Conservation (phyloP, 2,797 vertebrate species). For the Yasuhikotakia modesta region DNA sequence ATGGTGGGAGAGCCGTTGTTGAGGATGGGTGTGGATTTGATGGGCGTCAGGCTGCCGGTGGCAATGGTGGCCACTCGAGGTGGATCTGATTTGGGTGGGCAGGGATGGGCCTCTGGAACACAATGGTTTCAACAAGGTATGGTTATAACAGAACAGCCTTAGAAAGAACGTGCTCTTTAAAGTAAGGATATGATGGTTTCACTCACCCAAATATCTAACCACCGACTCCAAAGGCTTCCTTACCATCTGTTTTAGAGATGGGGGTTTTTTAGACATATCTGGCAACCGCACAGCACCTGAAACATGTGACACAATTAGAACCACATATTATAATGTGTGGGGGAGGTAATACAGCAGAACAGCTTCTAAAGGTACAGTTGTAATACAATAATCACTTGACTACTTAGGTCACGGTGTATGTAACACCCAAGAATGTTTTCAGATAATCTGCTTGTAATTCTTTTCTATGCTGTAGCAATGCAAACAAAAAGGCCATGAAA, state of each 20-base stretch:
- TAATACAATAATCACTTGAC: too few relatives aligned
- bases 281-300: slow-evolving; percentile 90
- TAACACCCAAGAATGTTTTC: too few relatives aligned
- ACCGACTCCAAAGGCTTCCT: slow-evolving; percentile 96
- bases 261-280: slow-evolving; percentile 84
- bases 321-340: background rate
- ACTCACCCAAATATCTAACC: slow-evolving; percentile 90
- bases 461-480: too few relatives aligned
- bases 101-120: slow-evolving; percentile 88
- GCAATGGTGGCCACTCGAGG: slow-evolving; percentile 83
- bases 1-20: slow-evolving; percentile 98
- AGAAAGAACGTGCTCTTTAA: background rate
- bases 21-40: slow-evolving; percentile 90
- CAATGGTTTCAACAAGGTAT: background rate
- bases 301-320: slow-evolving; percentile 22
- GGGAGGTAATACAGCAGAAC: too few relatives aligned
- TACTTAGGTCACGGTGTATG: too few relatives aligned
- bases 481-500: too few relatives aligned
- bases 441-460: too few relatives aligned
- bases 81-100: slow-evolving; percentile 86
- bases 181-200: background rate
- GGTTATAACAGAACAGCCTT: background rate
- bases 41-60: slow-evolving; percentile 86
- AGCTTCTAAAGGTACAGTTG: too few relatives aligned
- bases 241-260: slow-evolving; percentile 86